Percentiles rank a stretch among this genome's conserved stretches.
These are phyloP conservation scores for Mamestra brassicae DNA, from an alignment of 2,888 invertebrate species.

Conservation along the genomic window DNA sequence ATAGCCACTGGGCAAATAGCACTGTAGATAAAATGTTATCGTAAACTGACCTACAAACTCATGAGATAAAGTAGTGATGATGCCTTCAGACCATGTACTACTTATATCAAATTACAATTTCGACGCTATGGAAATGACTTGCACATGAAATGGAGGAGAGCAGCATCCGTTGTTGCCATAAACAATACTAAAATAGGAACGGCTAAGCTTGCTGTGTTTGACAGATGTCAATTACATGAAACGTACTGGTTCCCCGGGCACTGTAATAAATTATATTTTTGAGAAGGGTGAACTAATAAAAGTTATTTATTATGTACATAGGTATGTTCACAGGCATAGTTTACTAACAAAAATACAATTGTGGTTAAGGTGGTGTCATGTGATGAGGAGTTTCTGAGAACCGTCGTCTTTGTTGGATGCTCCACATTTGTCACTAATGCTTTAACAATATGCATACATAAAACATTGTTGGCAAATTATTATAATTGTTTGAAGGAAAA, in stretches of 20 bases:
- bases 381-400: constrained; percentile 16
- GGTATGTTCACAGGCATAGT: neutral
- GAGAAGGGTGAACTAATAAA: constrained; percentile 9
- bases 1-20: constrained; percentile 28
- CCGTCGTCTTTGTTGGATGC: neutral
- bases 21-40: constrained; percentile 50
- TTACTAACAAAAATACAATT: constrained; percentile 9
- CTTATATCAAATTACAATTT: constrained; percentile 47
- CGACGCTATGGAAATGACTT: constrained; percentile 52
- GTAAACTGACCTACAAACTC: constrained; percentile 54
- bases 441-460: neutral
- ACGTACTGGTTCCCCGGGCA: constrained; percentile 19
- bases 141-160: constrained; percentile 71
- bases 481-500: too few species aligned
- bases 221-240: constrained; percentile 82
- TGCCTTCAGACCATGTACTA: constrained; percentile 31
- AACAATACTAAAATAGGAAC: constrained; percentile 86
- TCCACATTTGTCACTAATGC: constrained; percentile 10
- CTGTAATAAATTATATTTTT: constrained; percentile 33
- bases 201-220: constrained; percentile 79
- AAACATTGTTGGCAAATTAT: neutral
- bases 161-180: constrained; percentile 86
- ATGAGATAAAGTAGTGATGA: constrained; percentile 24
- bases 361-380: constrained; percentile 8
- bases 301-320: neutral